These are phyloP conservation scores for Esperia sulphurella DNA, from an alignment of 2,888 invertebrate species.

Conservation along the genomic window DNA sequence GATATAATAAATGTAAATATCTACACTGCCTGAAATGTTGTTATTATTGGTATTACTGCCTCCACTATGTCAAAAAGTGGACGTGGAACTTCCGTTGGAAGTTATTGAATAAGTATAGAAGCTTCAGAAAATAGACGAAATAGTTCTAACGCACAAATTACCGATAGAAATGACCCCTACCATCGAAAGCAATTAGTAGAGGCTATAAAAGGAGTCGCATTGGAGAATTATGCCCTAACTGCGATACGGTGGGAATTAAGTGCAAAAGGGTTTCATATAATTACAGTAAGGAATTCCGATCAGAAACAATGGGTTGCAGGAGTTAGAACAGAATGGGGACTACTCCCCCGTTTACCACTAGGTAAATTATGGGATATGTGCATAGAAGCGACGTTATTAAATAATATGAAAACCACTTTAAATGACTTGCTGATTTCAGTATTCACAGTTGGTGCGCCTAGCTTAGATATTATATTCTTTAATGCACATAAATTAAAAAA, in stretches of 20 bases:
- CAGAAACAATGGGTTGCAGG: constrained; percentile 40
- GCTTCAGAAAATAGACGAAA: constrained; percentile 9
- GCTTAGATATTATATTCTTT: too few species aligned
- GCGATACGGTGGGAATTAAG: constrained; percentile 44
- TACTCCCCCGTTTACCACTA: too few species aligned
- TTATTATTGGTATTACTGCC: too few species aligned
- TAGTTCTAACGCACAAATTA: constrained; percentile 24
- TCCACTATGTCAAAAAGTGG: too few species aligned
- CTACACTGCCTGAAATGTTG: too few species aligned
- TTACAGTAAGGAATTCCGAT: constrained; percentile 47
- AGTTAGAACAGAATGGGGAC: constrained; percentile 18
- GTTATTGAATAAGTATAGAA: too few species aligned
- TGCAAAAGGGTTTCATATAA: constrained; percentile 44
- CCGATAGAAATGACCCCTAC: constrained; percentile 39
- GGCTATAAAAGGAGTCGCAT: constrained; percentile 38
- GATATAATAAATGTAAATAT: too few species aligned
- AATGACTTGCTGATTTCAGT: too few species aligned
- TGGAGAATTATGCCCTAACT: constrained; percentile 39
- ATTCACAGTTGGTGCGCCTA: too few species aligned
- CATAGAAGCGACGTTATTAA: background rate
- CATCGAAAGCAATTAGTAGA: constrained; percentile 34
- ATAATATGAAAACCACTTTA: too few species aligned
- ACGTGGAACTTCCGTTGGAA: too few species aligned
- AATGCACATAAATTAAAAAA: too few species aligned
- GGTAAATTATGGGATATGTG: constrained; percentile 16